Evolutionary conservation across 1,140 invertebrate genomes (phyloP).

Genomic region (Zaprionus inermis): DNA sequence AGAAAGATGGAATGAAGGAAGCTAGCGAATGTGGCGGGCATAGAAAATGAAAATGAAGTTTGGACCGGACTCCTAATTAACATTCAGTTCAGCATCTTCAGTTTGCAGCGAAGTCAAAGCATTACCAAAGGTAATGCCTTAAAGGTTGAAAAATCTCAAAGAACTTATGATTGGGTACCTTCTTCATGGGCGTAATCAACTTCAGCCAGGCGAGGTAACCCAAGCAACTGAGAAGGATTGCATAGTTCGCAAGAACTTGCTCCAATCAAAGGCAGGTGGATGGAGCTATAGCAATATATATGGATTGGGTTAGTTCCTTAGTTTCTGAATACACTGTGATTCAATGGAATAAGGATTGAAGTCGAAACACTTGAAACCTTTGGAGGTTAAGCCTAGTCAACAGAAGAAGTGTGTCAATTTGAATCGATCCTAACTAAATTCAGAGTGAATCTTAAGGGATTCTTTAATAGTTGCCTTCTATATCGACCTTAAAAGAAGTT

Average conservation of each 20-base stretch:
- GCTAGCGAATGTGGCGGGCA: constrained; percentile 4
- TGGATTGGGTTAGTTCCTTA: too few species aligned
- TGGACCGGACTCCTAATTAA: constrained; percentile 64
- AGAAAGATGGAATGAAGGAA: not conserved
- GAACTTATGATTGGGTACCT: constrained; percentile 7
- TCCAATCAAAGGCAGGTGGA: not conserved
- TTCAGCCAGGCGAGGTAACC: not conserved
- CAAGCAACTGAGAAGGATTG: not conserved
- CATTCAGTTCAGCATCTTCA: constrained; percentile 52
- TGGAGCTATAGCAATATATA: too few species aligned
- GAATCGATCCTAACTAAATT: too few species aligned
- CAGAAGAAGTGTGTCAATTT: too few species aligned
- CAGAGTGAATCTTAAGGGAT: too few species aligned
- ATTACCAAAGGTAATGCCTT: not conserved
- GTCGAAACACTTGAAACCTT: too few species aligned
- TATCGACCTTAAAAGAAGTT: too few species aligned
- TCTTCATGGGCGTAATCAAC: constrained; percentile 1
- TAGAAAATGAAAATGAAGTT: constrained; percentile 35
- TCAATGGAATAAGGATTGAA: too few species aligned
- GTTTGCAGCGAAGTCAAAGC: constrained; percentile 10
- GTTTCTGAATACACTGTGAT: too few species aligned
- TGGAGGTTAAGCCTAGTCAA: too few species aligned
- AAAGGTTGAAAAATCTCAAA: constrained; percentile 3
- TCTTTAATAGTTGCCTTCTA: too few species aligned
- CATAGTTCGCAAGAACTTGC: not conserved